Base-by-base conservation (phyloP, 2,888 invertebrate species). In the Himalopsyche tibetana region DNA sequence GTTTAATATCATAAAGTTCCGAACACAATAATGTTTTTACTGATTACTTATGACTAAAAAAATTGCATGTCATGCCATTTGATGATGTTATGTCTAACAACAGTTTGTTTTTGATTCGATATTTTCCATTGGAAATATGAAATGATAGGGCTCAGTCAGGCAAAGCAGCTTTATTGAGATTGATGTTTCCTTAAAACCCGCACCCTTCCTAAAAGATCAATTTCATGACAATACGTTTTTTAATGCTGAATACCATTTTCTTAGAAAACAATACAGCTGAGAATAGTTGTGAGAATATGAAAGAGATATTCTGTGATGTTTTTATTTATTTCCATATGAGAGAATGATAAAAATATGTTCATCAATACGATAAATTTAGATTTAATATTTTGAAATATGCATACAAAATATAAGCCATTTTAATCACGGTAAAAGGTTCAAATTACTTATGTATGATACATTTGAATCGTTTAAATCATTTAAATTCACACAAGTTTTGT, bases 71-170 rank as follows among this genome's bases (percentile, higher is more conserved):
- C 63, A 63, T 19, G 63, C 63, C 63, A 19, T 63, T 63, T 63
- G 63, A 63, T 63, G 63, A 63, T 63, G 28, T 63, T 63, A 8
- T 63, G 63, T 63, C 19, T 63, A 63, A 63, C 63, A 19, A 63
- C n/a, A 28, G 63, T 63, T 63, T 63, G 63, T 63, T 63, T 63
- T 63, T 63, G 63, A 63, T 63, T 63, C 63, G 63, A 63, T 63
- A 63, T 63, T 63, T 63, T 28, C 28, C 63, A 63, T 63, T 63
- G 19, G 28, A 63, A 63, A 63, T 63, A 63, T 28, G 28, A 63
- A 63, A 63, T 63, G 63, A 63, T 63, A 63, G 63, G 63, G 63
- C 63, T 63, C 28, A 63, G 63, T 63, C 63, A 63, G 19, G 63
- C 63, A 63, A 63, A 63, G 63, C 28, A 19, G 63, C 63, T 63